These are phyloP conservation scores for Proteles cristata DNA, from an alignment of 2,113 vertebrate species.

Conservation along the genomic window DNA sequence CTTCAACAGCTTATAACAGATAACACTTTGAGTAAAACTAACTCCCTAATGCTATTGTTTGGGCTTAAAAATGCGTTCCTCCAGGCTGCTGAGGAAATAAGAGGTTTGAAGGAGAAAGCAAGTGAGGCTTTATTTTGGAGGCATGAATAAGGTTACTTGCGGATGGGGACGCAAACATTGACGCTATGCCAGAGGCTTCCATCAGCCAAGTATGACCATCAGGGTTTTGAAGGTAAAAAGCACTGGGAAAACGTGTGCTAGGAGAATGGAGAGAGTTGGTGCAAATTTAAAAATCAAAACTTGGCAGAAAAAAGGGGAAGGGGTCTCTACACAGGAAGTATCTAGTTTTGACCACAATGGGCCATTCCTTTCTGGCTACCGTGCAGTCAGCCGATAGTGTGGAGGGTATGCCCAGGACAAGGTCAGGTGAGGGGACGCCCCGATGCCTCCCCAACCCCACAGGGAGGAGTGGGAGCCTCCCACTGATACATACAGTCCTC, in stretches of 20 bases:
- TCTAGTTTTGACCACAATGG: not conserved
- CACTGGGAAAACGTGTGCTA: not conserved
- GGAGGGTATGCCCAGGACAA: fast-evolving
- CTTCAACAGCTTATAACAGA: not conserved
- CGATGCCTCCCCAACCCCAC: fast-evolving
- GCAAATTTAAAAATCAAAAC: not conserved
- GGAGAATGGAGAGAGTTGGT: not conserved
- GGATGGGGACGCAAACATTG: not conserved
- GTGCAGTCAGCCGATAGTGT: not conserved
- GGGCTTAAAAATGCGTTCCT: not conserved
- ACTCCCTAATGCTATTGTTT: not conserved
- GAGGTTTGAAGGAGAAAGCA: not conserved
- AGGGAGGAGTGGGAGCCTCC: not conserved
- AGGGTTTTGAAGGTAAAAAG: not conserved
- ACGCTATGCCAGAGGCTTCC: fast-evolving
- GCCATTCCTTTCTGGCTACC: not conserved
- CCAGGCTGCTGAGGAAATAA: not conserved
- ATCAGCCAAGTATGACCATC: not conserved
- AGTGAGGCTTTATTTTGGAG: not conserved
- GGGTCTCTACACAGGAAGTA: not conserved
- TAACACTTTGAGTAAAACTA: no score
- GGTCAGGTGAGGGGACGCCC: no score
- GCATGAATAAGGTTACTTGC: not conserved
- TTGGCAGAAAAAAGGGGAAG: not conserved
- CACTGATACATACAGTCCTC: not conserved